These are phyloP conservation scores for Sipha flava DNA, from an alignment of 1,140 invertebrate species.

Conservation along the genomic window DNA sequence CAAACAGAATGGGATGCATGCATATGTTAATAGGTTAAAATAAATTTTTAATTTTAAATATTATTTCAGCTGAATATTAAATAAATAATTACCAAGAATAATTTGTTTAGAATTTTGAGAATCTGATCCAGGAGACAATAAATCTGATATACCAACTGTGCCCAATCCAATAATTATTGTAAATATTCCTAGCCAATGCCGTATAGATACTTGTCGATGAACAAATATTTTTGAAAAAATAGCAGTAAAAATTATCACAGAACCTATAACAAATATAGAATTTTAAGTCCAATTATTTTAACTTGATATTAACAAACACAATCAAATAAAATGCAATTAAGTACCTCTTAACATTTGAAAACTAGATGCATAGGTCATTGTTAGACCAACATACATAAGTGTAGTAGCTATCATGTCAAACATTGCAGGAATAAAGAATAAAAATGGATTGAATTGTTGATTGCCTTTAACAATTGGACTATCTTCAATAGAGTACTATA, in stretches of 20 bases:
- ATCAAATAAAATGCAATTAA: background rate
- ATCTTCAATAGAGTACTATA: slow-evolving; percentile 51
- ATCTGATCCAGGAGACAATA: slow-evolving; percentile 44
- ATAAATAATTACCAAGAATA: slow-evolving; percentile 58
- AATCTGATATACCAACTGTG: slow-evolving; percentile 74
- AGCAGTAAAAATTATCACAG: slow-evolving; percentile 89
- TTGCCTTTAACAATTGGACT: slow-evolving; percentile 56
- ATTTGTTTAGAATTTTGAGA: slow-evolving; percentile 62
- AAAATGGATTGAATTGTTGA: slow-evolving; percentile 65
- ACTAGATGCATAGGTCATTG: slow-evolving; percentile 84
- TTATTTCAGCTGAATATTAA: too few relatives aligned
- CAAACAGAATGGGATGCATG: too few relatives aligned
- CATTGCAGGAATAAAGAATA: slow-evolving; percentile 74
- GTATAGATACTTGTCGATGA: slow-evolving; percentile 54
- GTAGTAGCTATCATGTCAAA: slow-evolving; percentile 78
- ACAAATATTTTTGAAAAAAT: slow-evolving; percentile 83
- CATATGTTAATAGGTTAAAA: too few relatives aligned
- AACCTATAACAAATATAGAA: slow-evolving; percentile 49
- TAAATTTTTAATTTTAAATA: too few relatives aligned
- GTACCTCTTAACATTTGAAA: slow-evolving; percentile 93
- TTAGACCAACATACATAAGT: slow-evolving; percentile 83
- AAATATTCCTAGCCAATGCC: slow-evolving; percentile 77
- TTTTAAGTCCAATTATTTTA: background rate
- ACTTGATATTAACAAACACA: background rate
- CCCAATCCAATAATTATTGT: slow-evolving; percentile 70